These are phyloP conservation scores for Anomalospiza imberbis DNA, from an alignment of 2,797 vertebrate genomes.

Conservation along the genomic window DNA sequence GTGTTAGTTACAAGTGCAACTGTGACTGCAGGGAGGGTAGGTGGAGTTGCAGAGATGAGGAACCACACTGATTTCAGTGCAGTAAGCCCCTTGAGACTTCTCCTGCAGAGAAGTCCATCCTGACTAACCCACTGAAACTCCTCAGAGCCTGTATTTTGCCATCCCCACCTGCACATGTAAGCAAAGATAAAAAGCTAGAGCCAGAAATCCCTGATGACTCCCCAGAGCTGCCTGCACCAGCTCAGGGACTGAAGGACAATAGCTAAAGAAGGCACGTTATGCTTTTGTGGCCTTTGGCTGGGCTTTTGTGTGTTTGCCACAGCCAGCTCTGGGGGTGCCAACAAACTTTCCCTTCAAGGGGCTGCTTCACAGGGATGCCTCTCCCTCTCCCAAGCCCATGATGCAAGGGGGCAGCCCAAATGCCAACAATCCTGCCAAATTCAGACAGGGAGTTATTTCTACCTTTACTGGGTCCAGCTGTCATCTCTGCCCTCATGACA, in stretches of 20 bases:
- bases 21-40: background rate
- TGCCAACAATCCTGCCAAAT: background rate
- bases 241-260: background rate
- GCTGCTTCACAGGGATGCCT: background rate
- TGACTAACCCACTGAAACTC: background rate
- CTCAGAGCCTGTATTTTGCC: background rate
- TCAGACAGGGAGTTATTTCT: background rate
- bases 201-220: background rate
- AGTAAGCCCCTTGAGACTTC: background rate
- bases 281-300: background rate
- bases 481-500: background rate
- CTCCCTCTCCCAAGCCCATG: rapidly evolving
- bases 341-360: background rate
- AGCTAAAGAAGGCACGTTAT: background rate
- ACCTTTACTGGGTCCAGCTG: background rate
- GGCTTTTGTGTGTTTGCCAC: background rate
- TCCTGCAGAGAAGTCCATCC: background rate
- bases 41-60: background rate
- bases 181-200: background rate
- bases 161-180: background rate
- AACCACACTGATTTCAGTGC: background rate
- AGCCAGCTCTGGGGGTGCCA: background rate
- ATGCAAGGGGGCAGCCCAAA: background rate
- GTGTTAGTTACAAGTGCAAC: background rate
- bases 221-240: background rate